Conservation (phyloP, 2,888 invertebrate genomes). For the Ornithoptera alexandrae region DNA sequence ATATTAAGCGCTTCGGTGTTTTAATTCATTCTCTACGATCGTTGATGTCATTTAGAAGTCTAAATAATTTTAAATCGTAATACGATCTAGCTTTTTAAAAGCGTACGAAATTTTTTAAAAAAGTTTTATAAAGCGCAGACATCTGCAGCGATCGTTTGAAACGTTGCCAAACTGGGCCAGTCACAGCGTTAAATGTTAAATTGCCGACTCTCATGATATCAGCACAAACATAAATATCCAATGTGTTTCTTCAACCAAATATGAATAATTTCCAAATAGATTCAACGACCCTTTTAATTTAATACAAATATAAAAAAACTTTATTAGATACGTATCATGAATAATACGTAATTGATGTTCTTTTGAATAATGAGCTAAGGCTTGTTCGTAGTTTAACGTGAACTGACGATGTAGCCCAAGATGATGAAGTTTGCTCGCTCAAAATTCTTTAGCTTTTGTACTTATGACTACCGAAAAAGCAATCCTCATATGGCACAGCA, state of each 20-base stretch:
- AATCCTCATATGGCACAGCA: no score
- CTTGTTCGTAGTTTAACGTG: no score
- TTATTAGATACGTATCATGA: background rate
- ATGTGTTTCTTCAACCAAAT: conserved; percentile 5
- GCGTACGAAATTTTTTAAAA: conserved; percentile 34
- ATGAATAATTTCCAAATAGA: conserved; percentile 8
- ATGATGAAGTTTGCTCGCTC: no score
- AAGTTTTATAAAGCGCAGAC: conserved; percentile 39
- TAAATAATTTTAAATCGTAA: background rate
- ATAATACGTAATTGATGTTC: background rate
- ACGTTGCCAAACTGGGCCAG: conserved; percentile 46
- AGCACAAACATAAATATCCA: conserved; percentile 11
- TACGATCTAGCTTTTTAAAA: background rate
- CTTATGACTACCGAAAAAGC: no score
- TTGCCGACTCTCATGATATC: conserved; percentile 22
- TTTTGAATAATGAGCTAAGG: no score
- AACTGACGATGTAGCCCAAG: no score
- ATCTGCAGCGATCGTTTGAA: conserved; percentile 51
- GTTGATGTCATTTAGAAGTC: background rate
- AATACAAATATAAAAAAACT: no score
- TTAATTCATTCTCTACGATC: background rate
- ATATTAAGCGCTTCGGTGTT: background rate
- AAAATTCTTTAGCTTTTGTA: no score
- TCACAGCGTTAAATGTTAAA: conserved; percentile 27
- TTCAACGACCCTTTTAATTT: background rate